Evolutionary conservation across 2,113 vertebrate species (phyloP).

Genomic region (Scortum barcoo): DNA sequence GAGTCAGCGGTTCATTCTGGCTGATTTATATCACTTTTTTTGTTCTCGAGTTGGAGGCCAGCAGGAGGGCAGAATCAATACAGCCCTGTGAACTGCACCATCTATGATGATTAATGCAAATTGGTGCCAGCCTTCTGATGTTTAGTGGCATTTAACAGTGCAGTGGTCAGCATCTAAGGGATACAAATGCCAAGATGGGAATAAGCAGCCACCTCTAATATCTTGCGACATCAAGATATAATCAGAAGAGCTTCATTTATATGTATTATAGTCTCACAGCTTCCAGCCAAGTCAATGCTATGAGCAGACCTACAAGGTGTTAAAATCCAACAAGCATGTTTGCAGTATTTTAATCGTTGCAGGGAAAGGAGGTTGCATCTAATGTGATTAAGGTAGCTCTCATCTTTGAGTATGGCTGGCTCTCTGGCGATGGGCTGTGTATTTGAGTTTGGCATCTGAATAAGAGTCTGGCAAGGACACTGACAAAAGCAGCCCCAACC

Average conservation of each 20-base stretch:
- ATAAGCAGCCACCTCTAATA: background rate
- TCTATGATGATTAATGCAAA: conserved; percentile 27
- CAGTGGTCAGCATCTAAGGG: background rate
- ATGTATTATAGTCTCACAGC: background rate
- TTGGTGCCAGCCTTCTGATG: conserved; percentile 11
- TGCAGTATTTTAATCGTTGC: conserved; percentile 22
- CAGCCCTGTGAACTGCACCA: background rate
- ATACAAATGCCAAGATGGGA: conserved; percentile 4
- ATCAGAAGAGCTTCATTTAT: background rate
- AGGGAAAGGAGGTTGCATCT: conserved; percentile 36
- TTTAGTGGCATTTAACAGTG: conserved; percentile 34
- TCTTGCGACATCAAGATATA: conserved; percentile 8
- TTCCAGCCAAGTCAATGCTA: conserved; percentile 7
- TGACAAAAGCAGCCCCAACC: background rate
- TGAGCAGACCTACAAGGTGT: conserved; percentile 32
- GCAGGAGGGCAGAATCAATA: conserved; percentile 5
- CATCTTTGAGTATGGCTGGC: conserved; percentile 5
- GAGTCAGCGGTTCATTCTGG: conserved; percentile 1
- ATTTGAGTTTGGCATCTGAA: conserved; percentile 35
- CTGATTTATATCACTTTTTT: conserved; percentile 31
- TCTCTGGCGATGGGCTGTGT: conserved; percentile 31
- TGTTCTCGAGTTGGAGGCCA: conserved; percentile 23
- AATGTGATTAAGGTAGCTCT: conserved; percentile 55
- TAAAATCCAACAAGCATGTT: conserved; percentile 26
- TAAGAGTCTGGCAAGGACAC: background rate